These are phyloP conservation scores for Belonocnema kinseyi DNA, from an alignment of 1,140 invertebrate genomes.

Conservation along the genomic window DNA sequence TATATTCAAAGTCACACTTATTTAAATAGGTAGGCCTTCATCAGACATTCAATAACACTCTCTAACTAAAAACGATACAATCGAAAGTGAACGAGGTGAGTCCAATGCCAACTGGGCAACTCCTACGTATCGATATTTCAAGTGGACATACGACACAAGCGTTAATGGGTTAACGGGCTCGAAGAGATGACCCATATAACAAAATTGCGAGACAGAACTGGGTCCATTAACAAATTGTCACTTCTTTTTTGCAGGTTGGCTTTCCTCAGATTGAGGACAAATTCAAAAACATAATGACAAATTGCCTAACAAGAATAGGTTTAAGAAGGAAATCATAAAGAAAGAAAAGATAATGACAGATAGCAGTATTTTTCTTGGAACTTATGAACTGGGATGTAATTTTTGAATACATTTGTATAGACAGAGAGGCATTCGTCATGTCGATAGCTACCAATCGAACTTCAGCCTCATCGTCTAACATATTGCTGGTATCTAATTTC, in stretches of 20 bases:
- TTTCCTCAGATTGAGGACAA: background rate
- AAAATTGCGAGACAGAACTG: conserved; percentile 13
- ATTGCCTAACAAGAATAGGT: background rate
- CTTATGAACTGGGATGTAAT: background rate
- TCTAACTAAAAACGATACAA: conserved; percentile 17
- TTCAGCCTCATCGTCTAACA: conserved; percentile 21
- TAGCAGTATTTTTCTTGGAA: background rate
- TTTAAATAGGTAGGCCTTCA: no score
- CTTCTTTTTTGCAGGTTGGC: background rate
- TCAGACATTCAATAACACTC: background rate
- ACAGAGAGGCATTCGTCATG: conserved; percentile 2
- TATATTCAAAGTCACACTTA: no score
- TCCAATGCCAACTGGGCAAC: conserved; percentile 22
- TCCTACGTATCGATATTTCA: conserved; percentile 29
- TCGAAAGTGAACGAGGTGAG: conserved; percentile 20
- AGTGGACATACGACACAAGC: conserved; percentile 15
- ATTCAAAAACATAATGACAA: background rate
- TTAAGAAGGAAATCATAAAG: background rate
- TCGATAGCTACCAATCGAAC: conserved; percentile 27
- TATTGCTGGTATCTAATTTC: conserved; percentile 21
- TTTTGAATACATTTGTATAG: background rate
- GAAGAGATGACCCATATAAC: conserved; percentile 18
- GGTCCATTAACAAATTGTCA: conserved; percentile 5
- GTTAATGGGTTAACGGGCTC: conserved; percentile 29
- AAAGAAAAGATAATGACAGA: background rate